A percentile compares a stretch with the other conserved stretches of the same genome.
phyloP scores from a whole-genome alignment of 1,140 invertebrate species.

The Physella acuta region DNA sequence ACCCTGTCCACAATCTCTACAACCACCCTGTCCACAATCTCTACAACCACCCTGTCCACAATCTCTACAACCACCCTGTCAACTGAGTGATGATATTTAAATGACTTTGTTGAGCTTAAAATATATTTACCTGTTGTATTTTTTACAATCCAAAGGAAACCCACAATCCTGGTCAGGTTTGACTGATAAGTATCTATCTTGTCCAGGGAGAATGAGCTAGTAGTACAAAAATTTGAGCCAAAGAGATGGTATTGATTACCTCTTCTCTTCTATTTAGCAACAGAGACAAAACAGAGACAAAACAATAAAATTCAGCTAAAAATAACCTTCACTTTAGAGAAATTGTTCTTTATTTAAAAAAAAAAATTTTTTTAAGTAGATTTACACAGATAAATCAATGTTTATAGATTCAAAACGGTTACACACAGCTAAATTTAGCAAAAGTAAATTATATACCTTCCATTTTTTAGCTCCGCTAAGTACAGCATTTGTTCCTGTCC shows the following conservation, averaged over 20 bases:
- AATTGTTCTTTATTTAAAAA: not conserved
- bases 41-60: no score
- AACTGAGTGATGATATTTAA: no score
- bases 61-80: no score
- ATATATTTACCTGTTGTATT: slow-evolving; percentile 60
- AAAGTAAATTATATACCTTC: slow-evolving; percentile 51
- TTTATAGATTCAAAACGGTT: not conserved
- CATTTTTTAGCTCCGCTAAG: slow-evolving; percentile 52
- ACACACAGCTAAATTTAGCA: no score
- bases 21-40: no score
- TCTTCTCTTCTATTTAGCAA: not conserved
- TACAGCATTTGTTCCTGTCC: slow-evolving; percentile 58
- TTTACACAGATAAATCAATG: not conserved
- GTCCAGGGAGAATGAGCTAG: slow-evolving; percentile 56
- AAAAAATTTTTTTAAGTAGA: not conserved
- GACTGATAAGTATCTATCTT: slow-evolving; percentile 51
- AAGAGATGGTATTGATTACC: not conserved
- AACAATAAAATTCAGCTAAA: not conserved
- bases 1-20: no score
- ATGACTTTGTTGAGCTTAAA: no score
- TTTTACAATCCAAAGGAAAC: slow-evolving; percentile 55
- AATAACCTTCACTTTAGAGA: not conserved
- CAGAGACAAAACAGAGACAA: not conserved
- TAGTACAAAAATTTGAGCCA: slow-evolving; percentile 26
- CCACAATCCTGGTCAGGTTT: slow-evolving; percentile 37